phyloP scores from a whole-genome alignment of 2,888 invertebrate genomes.

The Phania funesta region DNA sequence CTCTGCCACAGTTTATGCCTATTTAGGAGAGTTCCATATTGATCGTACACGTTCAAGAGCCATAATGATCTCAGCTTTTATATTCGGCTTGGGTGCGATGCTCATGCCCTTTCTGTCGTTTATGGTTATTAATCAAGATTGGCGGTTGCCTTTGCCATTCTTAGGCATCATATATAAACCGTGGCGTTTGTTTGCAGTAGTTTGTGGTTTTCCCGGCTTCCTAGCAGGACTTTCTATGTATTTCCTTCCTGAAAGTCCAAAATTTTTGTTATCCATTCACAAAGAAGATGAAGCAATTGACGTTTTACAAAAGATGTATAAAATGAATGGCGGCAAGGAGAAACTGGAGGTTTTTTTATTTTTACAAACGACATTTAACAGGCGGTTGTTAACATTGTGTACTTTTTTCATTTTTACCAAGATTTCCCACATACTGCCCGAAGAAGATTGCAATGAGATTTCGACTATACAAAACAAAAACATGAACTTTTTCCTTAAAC shows the following conservation, averaged over 20 bases:
- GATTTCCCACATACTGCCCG: slow-evolving; percentile 70
- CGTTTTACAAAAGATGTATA: slow-evolving; percentile 72
- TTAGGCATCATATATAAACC: slow-evolving; percentile 74
- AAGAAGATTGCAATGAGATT: slow-evolving; percentile 64
- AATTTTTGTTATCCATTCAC: slow-evolving; percentile 74
- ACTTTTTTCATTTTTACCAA: slow-evolving; percentile 2
- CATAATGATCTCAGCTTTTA: slow-evolving; percentile 76
- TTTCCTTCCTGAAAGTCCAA: slow-evolving; percentile 77
- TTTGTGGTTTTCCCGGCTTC: slow-evolving; percentile 75
- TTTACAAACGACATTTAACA: too few relatives aligned
- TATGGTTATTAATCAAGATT: slow-evolving; percentile 75
- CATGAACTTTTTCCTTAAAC: slow-evolving; percentile 66
- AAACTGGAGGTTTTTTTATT: slow-evolving; percentile 68
- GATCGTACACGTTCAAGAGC: slow-evolving; percentile 80
- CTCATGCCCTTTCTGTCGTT: slow-evolving; percentile 75
- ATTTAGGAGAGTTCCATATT: slow-evolving; percentile 82
- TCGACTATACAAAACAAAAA: slow-evolving; percentile 51
- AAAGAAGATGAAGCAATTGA: slow-evolving; percentile 72
- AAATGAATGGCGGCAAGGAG: slow-evolving; percentile 71
- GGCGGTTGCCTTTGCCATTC: slow-evolving; percentile 72
- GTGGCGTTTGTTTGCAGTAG: slow-evolving; percentile 76
- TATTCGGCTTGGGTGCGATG: slow-evolving; percentile 75
- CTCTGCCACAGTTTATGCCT: slow-evolving; percentile 81
- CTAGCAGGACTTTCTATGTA: slow-evolving; percentile 72
- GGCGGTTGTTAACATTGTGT: not conserved